Base-by-base conservation (phyloP, 2,888 invertebrate genomes). In the Dicyrtomina minuta region DNA sequence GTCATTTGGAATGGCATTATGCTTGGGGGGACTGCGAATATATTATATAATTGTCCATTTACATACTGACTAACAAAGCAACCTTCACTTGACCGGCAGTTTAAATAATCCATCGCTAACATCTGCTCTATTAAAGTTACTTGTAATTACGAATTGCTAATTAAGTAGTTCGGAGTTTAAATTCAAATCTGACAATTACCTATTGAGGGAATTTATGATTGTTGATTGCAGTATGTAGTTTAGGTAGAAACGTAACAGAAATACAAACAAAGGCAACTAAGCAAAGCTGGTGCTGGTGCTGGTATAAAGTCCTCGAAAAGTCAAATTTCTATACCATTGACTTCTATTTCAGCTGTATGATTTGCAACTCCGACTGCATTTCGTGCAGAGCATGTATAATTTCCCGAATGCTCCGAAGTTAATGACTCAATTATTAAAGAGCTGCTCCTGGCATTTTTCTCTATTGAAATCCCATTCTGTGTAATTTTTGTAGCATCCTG, bases 321-420 rank as follows among this genome's bases (percentile, higher is more conserved):
- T 86, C 92, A 93, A 93, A 64, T 85, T 85, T 61, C 56, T 43
- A 53, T 79, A 88, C 88, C 91, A 82, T 90, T 90, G 72, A 92
- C 89, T 82, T 87, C 86, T 78, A 92, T 85, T 79, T 85, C 82
- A 72, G 89, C 87, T 77, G 88, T 88, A 81, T 88, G 87, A 80
- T 87, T 88, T 79, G 87, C 85, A 64, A 81, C 81, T 55, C 87
- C 88, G 41, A 87, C 88, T 75, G 82, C 82, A 80, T 88, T 89
- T 76, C 81, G 20, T 74, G 81, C 83, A 2, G 79, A 77, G 73
- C 83, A 83, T 1, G 82, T 81, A 77, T 83, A 83, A 66, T 80
- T 80, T 20, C 83, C 83, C 44, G 69, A 62, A 44, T 72, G 72
- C 59, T 74, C 72, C 79, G 79, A 73, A 81, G 79, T 71, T 12